Base-by-base conservation (phyloP, 2,113 vertebrate genomes). In the Cygnus atratus region DNA sequence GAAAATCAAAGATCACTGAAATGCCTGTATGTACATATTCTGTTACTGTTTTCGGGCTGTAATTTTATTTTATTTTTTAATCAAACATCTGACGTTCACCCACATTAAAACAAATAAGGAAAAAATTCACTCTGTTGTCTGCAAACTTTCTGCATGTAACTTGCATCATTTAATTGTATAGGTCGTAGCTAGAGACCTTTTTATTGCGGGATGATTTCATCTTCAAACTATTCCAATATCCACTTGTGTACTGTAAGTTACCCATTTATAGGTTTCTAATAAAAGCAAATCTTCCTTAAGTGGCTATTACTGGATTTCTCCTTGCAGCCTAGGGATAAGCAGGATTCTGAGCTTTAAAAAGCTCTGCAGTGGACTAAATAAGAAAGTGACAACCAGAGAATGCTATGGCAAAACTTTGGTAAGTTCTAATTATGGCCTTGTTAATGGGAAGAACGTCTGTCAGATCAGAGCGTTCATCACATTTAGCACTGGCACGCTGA, bases 251-350 rank as follows among this genome's bases (percentile, higher is more conserved):
- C 93, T 87, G 88, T 72, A 92, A 81, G 91, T 81, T 93, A 63
- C 80, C 94, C 95, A 87, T 88, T 90, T 92, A 92, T 59, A 94
- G 75, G 90, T 89, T 93, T 93, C 95, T 96, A 97, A 95, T 95
- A 95, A 96, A 96, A 97, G 95, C 88, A 96, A 96, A 96, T 94
- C 90, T 93, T 67, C 94, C 87, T 90, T 94, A 90, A 95, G 92
- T 93, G 95, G 87, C 93, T 97, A 22, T 88, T 96, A 67, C 91
- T 92, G 95, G 93, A 88, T 97, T 96, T 96, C 95, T 94, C 87
- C 91, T 95, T 59, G 31, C 84, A 88, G 94, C 70, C 62, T 11
- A 62, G 73, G 91, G 87, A 85, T 96, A 92, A 96, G 95, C 72
- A 29, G 92, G 92, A 93, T 92, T 84, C 73, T 41, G 80, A 71